Evolutionary conservation across 1,140 invertebrate genomes (phyloP), one percentile per base, ranked within the genome.

Genomic region (Drosophila insularis): DNA sequence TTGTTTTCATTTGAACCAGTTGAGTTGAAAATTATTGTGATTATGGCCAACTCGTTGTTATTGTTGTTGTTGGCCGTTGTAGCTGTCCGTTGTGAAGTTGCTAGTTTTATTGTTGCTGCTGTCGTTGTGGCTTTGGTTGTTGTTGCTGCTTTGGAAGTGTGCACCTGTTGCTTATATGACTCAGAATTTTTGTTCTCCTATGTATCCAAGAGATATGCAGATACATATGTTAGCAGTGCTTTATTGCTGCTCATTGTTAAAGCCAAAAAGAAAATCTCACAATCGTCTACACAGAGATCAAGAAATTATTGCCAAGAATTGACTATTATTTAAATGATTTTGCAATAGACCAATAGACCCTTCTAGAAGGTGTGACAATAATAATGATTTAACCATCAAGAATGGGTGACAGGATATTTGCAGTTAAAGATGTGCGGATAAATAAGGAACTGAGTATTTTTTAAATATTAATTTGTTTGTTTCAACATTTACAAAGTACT

Each of bases 11-110:
- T 80, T 84, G 81, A 73, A 62, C 73, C 71, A 79, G 60, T 86
- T 81, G 81, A 81, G 71, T 69, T 78, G 60, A 68, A 86, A 81
- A 86, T 86, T 79, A 81, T 86, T 86, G 81, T 86, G 71, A 86
- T 86, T 86, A 81, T 81, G 71, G 72, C 43, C 71, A 77, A 72
- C 58, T 71, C 78, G 70, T 78, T 67, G 78, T 61, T 4, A 4
- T 23, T 23, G 23, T 23, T 23, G 23, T 23, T 23, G 23, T 23
- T 23, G 23, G 23, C 23, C 23, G 23, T 27, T 27, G 27, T 46
- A 13, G 21, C 37, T 62, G n/a, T 50, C 43, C 17, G 43, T 50
- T 50, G 43, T 11, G 10, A 13, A 37, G 35, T 37, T 37, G 35
- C 10, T 37, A 37, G 10, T 13, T 13, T 11, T 43, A 14, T 43